Evolutionary conservation across 2,888 invertebrate genomes (phyloP).

Genomic region (Bombylius discolor): DNA sequence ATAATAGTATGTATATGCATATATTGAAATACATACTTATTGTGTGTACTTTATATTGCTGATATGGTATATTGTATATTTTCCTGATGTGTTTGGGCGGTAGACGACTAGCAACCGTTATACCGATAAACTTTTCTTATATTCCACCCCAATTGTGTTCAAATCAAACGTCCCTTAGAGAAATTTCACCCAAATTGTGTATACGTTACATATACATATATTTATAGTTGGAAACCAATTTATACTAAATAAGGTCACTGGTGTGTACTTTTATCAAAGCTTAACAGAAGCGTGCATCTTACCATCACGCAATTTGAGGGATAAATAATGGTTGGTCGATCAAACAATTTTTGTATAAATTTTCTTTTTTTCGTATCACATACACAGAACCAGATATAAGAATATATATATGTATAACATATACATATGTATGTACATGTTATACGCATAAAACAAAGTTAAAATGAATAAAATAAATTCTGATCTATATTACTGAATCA

Average conservation of each 20-base stretch:
- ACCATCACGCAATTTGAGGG: neutral
- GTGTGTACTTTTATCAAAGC: conserved; percentile 4
- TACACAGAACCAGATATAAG: too few species aligned
- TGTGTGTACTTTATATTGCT: neutral
- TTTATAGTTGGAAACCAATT: neutral
- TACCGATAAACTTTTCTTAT: neutral
- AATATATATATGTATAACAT: too few species aligned
- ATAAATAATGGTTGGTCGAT: neutral
- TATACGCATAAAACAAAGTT: neutral
- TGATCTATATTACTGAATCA: neutral
- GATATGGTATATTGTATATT: neutral
- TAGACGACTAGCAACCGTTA: neutral
- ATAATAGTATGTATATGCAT: too few species aligned
- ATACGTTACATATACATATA: neutral
- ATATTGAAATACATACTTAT: too few species aligned
- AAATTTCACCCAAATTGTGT: neutral
- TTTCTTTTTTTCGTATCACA: neutral
- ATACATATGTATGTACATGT: neutral
- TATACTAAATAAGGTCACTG: conserved; percentile 3
- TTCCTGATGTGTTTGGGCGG: neutral
- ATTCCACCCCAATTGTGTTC: neutral
- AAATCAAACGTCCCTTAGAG: neutral
- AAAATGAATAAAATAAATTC: neutral
- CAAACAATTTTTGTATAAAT: neutral
- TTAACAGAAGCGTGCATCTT: neutral